Evolutionary conservation across 2,113 vertebrate species (phyloP).

Genomic region (Mola mola): DNA sequence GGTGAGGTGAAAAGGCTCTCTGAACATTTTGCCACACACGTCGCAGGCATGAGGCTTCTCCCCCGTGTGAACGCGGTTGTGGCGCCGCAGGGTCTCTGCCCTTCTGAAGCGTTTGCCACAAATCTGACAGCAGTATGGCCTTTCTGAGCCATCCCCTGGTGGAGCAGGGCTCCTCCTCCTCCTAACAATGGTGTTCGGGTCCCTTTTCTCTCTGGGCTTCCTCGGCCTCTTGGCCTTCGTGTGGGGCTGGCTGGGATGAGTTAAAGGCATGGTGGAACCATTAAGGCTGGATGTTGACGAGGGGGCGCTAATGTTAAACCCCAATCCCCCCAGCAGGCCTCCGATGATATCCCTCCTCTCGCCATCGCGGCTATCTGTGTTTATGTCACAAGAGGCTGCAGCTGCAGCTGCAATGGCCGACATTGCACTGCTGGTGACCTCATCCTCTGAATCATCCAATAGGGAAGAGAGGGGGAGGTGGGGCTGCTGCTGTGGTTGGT

Average conservation of each 20-base stretch:
- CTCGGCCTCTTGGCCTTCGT: constrained; percentile 74
- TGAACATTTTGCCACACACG: constrained; percentile 83
- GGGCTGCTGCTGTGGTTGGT: constrained; percentile 64
- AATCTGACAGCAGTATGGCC: constrained; percentile 88
- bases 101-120: constrained; percentile 84
- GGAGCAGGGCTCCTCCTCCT: constrained; percentile 69
- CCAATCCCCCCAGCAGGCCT: constrained; percentile 81
- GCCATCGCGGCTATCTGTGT: constrained; percentile 73
- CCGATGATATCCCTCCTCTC: constrained; percentile 83
- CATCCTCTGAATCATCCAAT: constrained; percentile 84
- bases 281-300: constrained; percentile 76
- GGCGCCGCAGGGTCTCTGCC: constrained; percentile 76
- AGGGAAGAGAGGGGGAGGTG: constrained; percentile 84
- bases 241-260: constrained; percentile 76
- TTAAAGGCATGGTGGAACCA: constrained; percentile 80
- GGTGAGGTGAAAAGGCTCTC: constrained; percentile 84
- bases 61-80: constrained; percentile 78
- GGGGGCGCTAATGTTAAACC: constrained; percentile 76
- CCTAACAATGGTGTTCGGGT: constrained; percentile 65
- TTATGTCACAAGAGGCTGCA: constrained; percentile 80
- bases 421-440: constrained; percentile 86
- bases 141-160: constrained; percentile 78
- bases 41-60: constrained; percentile 82
- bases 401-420: constrained; percentile 84
- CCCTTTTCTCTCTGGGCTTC: constrained; percentile 81